Evolutionary conservation across 1,140 invertebrate genomes (phyloP), one percentile per base, ranked within the genome.

Genomic region (Pachyrhynchus sulphureomaculatus): DNA sequence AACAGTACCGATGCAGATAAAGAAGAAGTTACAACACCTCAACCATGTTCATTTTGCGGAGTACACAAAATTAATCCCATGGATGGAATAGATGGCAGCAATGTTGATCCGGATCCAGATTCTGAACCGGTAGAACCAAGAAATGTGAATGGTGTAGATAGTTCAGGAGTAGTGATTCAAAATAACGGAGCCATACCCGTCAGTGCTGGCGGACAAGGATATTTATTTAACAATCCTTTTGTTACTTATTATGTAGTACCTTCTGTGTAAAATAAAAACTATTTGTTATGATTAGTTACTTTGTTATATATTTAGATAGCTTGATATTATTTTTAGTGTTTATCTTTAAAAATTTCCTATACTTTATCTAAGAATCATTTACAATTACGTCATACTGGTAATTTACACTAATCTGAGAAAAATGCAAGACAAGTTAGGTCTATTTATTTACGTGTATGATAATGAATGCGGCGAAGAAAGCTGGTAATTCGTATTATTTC

Each of bases 121-220:
- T 60, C 57, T 15, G 57, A 60, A 52, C 23, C 57, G 9, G 48
- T 60, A 1, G 57, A 60, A 21, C 47, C 57, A 5, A 60, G 44
- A 39, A 51, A 42, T 33, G 36, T 52, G 2, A 37, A 36, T 21
- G 37, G 29, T 1, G 26, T 10, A 20, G 6, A 5, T 26, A 12
- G n/a, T 17, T 47, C 57, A n/a, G 12, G 41, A 1, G 5, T 20
- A 39, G 44, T 33, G 18, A 26, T 49, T 6, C 41, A 21, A n/a
- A 49, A 58, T 48, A 60, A 41, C 42, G 13, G 15, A 41, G 44
- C 32, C 1, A 44, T 24, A 4, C 57, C 57, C 12, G 34, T 36
- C 1, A 44, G 17, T 48, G 21, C 12, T 48, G 29, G 21, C 12
- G n/a, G 26, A 6, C 44, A 21, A 15, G 48, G 48, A 8, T 51